Conservation (phyloP, 2,888 invertebrate species). For the Lacanobia oleracea region DNA sequence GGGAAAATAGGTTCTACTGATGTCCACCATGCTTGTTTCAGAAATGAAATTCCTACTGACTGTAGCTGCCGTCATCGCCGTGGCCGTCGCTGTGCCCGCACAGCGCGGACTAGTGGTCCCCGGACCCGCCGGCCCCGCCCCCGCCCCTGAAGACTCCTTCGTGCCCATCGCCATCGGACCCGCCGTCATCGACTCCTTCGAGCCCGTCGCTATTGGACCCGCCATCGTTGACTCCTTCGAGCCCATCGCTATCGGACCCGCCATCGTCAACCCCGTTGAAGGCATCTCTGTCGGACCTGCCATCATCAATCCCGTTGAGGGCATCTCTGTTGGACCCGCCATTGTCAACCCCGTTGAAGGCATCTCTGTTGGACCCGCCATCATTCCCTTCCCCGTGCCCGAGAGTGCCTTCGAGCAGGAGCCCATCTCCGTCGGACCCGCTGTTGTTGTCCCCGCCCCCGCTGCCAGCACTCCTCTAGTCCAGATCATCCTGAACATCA, state of each 20-base stretch:
- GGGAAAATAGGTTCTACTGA: neutral
- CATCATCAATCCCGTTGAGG: slow-evolving; percentile 44
- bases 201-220: slow-evolving; percentile 12
- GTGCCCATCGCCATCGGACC: slow-evolving; percentile 15
- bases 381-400: slow-evolving; percentile 52
- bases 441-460: too few relatives aligned
- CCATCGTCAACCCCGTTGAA: slow-evolving; percentile 24
- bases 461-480: slow-evolving; percentile 63
- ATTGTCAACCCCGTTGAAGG: slow-evolving; percentile 46
- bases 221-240: too few relatives aligned
- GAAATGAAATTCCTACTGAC: slow-evolving; percentile 60
- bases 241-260: slow-evolving; percentile 53
- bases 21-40: slow-evolving; percentile 32
- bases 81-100: slow-evolving; percentile 58
- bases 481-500: slow-evolving; percentile 72
- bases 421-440: too few relatives aligned
- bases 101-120: slow-evolving; percentile 55
- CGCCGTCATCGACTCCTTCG: slow-evolving; percentile 10
- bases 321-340: slow-evolving; percentile 28
- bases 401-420: slow-evolving; percentile 35
- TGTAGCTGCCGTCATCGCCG: slow-evolving; percentile 55
- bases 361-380: slow-evolving; percentile 54
- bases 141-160: slow-evolving; percentile 35
- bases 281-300: neutral
- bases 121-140: slow-evolving; percentile 48